Evolutionary conservation across 2,797 vertebrate genomes (phyloP).

Genomic region (Falco biarmicus): DNA sequence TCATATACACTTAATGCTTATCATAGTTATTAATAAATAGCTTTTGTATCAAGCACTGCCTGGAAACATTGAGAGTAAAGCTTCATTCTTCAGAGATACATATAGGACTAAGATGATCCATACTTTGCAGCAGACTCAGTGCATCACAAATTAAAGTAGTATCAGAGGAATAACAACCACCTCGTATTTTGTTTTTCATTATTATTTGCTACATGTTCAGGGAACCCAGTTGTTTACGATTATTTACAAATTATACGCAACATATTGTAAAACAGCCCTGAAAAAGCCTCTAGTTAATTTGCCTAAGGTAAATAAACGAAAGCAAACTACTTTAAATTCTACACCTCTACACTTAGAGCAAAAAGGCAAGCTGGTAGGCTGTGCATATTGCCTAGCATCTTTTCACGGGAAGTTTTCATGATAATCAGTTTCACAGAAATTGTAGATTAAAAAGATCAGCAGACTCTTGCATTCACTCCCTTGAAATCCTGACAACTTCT

Average conservation of each 20-base stretch:
- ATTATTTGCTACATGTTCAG: background rate
- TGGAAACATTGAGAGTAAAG: background rate
- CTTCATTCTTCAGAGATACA: background rate
- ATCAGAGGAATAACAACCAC: background rate
- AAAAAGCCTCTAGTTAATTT: background rate
- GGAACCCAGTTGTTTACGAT: background rate
- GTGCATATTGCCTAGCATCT: background rate
- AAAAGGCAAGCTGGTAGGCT: background rate
- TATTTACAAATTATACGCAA: background rate
- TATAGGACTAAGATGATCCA: background rate
- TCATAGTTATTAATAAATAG: background rate
- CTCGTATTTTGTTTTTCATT: background rate
- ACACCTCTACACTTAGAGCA: background rate
- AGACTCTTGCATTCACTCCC: background rate
- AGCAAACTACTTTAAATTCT: background rate
- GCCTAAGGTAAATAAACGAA: slow-evolving; percentile 5
- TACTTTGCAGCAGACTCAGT: background rate
- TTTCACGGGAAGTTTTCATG: background rate
- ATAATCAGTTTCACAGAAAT: background rate
- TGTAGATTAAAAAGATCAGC: background rate
- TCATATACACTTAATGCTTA: background rate
- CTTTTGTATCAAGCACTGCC: background rate
- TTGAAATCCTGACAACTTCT: background rate
- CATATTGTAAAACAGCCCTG: background rate
- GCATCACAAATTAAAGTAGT: background rate